Percentiles rank a stretch among this genome's conserved stretches.
These are phyloP conservation scores for Troglohyphantes excavatus DNA, from an alignment of 2,888 invertebrate species.

Conservation along the genomic window DNA sequence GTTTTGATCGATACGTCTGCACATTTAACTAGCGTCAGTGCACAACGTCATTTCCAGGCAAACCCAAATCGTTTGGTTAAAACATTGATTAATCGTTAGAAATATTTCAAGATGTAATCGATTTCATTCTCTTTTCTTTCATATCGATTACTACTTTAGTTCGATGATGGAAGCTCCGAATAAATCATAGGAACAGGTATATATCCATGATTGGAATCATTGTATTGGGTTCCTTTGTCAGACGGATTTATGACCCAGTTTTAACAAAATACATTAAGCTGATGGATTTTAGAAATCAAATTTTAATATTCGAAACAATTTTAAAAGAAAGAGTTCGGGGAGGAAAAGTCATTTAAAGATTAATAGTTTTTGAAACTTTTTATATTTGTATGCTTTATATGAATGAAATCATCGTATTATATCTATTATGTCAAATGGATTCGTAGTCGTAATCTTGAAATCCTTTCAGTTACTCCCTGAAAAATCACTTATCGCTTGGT, in stretches of 20 bases:
- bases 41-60: neutral
- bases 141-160: slow-evolving; percentile 1
- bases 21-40: neutral
- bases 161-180: neutral
- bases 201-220: neutral
- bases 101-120: slow-evolving; percentile 13
- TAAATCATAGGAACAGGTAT: neutral
- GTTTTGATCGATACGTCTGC: neutral
- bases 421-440: no score
- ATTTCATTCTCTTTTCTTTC: neutral
- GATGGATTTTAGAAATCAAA: neutral
- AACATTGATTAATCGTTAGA: slow-evolving; percentile 25
- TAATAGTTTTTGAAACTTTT: no score
- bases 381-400: no score
- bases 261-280: neutral
- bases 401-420: no score
- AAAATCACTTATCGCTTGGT: no score
- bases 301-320: neutral
- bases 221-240: neutral
- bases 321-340: neutral
- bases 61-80: slow-evolving; percentile 25
- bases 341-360: no score
- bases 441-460: no score
- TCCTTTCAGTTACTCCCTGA: no score
- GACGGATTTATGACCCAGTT: neutral